These are phyloP conservation scores for Brenthis hecate DNA, from an alignment of 2,888 invertebrate species.

Conservation along the genomic window DNA sequence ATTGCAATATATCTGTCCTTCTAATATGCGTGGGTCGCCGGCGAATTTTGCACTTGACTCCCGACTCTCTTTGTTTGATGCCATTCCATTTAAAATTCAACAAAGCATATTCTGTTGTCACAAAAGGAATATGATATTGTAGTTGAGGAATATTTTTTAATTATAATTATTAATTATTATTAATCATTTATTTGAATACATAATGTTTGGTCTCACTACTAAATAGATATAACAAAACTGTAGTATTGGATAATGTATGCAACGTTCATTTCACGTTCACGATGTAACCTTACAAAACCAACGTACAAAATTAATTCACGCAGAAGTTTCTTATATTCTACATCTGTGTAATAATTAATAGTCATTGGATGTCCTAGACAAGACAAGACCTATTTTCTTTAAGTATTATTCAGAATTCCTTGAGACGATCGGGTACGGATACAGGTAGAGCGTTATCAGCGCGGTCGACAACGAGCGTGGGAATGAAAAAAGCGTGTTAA, in stretches of 20 bases:
- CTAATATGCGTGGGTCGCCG: slow-evolving; percentile 65
- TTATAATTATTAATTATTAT: not conserved
- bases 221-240: no score
- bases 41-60: slow-evolving; percentile 75
- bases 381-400: slow-evolving; percentile 27
- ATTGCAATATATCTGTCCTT: slow-evolving; percentile 67
- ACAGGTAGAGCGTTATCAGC: slow-evolving; percentile 67
- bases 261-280: no score
- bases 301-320: no score
- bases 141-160: slow-evolving; percentile 43
- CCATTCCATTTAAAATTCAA: slow-evolving; percentile 67
- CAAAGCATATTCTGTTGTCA: slow-evolving; percentile 63
- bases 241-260: no score
- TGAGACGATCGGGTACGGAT: slow-evolving; percentile 43
- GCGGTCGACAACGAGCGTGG: slow-evolving; percentile 69
- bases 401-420: slow-evolving; percentile 42
- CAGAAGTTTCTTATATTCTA: no score
- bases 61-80: slow-evolving; percentile 66
- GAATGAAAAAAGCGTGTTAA: slow-evolving; percentile 79
- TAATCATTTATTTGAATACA: not conserved
- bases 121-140: slow-evolving; percentile 70
- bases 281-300: no score
- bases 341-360: not conserved
- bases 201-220: no score
- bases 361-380: not conserved